Base-by-base conservation (phyloP, 2,113 vertebrate species). In the Calyptommatus sinebrachiatus region DNA sequence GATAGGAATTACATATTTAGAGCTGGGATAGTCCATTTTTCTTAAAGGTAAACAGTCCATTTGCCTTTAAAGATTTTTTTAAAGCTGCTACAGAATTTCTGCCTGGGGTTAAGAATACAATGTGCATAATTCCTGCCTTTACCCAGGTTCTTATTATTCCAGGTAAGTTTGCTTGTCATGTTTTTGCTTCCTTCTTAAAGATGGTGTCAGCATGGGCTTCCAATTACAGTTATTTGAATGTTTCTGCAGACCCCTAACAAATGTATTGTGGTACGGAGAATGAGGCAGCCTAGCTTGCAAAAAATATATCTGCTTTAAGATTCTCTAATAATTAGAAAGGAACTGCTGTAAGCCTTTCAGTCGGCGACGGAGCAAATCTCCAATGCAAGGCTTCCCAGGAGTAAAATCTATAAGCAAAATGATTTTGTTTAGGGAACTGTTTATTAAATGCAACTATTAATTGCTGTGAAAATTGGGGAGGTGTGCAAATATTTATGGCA, bases 381-480 rank as follows among this genome's bases (percentile, higher is more conserved):
- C 10, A 24, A 76, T 76, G 65, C 53, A 29, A 70, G 41, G 65
- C 22, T 50, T 73, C 57, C 63, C 29, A 78, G 70, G 71, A 14
- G 4, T 50, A 71, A 8, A 4, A 21, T 0, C 14, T 46, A 45
- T 72, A 78, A 72, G n/a, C 18, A 53, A 22, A 67, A 28, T 24
- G 8, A 35, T 60, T 76, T 45, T 50, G 29, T 41, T 20, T 76
- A 10, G 26, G 16, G 24, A 48, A 28, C 77, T 22, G 5, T 66
- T 74, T 69, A 11, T 70, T 79, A 79, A 85, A 75, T 4, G 1
- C 71, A 82, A 11, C 45, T 72, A 12, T 77, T 11, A 63, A 77
- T 84, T 86, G 70, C 73, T 21, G 29, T 65, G 57, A 79, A 74
- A 69, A 75, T 45, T 50, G 71, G 66, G 57, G 18, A 63, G 61